Percentiles rank a stretch among this genome's conserved stretches.
Conservation (phyloP, 2,888 invertebrate genomes). For the Brachynemurus nebulosus region DNA sequence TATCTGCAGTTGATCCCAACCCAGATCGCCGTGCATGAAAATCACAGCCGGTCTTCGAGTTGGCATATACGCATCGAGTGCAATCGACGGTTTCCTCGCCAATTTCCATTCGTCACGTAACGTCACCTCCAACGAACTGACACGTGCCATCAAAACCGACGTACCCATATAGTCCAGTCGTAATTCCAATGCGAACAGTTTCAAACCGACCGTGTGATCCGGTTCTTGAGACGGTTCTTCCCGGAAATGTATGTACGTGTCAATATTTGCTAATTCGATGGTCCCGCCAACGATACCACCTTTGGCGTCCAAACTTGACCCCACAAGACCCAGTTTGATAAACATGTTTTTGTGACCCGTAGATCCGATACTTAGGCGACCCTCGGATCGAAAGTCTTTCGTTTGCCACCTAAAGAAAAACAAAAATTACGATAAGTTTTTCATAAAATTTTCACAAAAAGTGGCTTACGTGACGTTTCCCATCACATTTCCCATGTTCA, state of each 20-base stretch:
- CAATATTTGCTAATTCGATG: constrained; percentile 78
- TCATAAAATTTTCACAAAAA: constrained; percentile 5
- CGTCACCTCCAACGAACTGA: constrained; percentile 66
- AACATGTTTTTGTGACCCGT: constrained; percentile 88
- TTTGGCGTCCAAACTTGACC: constrained; percentile 87
- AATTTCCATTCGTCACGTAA: constrained; percentile 83
- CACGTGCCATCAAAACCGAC: constrained; percentile 82
- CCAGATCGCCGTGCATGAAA: constrained; percentile 80
- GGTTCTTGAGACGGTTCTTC: constrained; percentile 86
- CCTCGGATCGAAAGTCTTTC: constrained; percentile 82
- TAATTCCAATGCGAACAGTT: constrained; percentile 73
- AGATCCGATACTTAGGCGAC: constrained; percentile 84
- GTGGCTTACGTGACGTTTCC: constrained; percentile 84
- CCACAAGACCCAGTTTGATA: constrained; percentile 74
- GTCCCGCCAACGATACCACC: constrained; percentile 96
- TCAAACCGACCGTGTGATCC: constrained; percentile 70
- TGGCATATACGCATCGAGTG: constrained; percentile 41
- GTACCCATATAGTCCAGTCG: constrained; percentile 97
- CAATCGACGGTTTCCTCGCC: constrained; percentile 29
- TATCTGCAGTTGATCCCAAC: constrained; percentile 93
- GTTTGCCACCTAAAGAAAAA: constrained; percentile 62
- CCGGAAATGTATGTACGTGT: constrained; percentile 73
- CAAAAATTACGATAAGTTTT: neutral
- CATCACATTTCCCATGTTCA: constrained; percentile 99
- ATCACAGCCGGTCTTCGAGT: constrained; percentile 73